A percentile compares a stretch with the other conserved stretches of the same genome.
Conservation (phyloP, 2,888 invertebrate genomes). For the Cantharis rufa region DNA sequence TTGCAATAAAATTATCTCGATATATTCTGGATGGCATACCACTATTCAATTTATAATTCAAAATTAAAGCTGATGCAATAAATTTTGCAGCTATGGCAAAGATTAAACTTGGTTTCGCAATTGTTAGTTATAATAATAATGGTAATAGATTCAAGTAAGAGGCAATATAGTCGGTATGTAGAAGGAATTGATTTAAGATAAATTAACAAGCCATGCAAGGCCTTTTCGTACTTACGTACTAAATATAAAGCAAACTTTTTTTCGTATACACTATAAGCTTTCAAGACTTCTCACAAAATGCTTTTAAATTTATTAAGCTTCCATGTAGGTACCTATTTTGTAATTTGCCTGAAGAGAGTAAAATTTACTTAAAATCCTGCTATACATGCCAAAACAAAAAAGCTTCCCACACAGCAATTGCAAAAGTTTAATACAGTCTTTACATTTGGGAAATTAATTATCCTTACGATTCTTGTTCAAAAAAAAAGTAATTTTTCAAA, state of each 20-base stretch:
- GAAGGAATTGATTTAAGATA: background rate
- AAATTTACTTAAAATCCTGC: background rate
- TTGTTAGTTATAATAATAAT: background rate
- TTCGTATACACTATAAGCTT: too few relatives aligned
- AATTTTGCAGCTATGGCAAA: background rate
- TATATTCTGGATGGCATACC: background rate
- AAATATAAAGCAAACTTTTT: too few relatives aligned
- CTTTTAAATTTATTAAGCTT: background rate
- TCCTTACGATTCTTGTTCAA: background rate
- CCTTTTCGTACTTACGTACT: background rate
- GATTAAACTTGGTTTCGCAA: background rate
- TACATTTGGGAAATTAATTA: background rate
- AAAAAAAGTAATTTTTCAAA: too few relatives aligned
- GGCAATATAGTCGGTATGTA: background rate
- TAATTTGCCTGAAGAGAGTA: background rate
- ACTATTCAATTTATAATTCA: background rate
- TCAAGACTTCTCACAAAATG: background rate
- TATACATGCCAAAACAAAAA: background rate
- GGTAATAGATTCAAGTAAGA: background rate
- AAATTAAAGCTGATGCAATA: background rate
- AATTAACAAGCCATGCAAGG: background rate
- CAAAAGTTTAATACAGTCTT: background rate
- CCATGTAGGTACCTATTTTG: background rate
- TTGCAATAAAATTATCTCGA: background rate
- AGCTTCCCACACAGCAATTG: background rate